Percentiles rank a stretch among this genome's conserved stretches.
These are phyloP conservation scores for Oriolus oriolus DNA, from an alignment of 2,113 vertebrate genomes.

Conservation along the genomic window DNA sequence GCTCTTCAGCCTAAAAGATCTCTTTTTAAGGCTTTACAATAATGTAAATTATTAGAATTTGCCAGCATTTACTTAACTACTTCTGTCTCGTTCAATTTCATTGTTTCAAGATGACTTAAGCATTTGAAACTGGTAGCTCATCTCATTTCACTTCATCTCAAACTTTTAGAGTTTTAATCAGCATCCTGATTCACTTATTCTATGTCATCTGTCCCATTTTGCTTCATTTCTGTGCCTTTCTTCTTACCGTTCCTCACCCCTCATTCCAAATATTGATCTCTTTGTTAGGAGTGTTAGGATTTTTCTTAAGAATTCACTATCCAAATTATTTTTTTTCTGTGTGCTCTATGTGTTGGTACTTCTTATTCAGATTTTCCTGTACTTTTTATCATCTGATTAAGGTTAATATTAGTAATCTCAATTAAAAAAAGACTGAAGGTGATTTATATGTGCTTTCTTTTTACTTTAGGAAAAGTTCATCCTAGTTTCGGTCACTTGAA, in stretches of 20 bases:
- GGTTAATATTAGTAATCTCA: neutral
- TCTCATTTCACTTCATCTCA: neutral
- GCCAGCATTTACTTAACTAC: neutral
- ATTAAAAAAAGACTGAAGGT: neutral
- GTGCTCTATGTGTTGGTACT: fast-evolving
- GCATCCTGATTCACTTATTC: neutral
- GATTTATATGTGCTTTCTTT: neutral
- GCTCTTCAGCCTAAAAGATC: neutral
- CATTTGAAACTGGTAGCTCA: neutral
- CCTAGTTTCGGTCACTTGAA: neutral
- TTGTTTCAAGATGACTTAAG: neutral
- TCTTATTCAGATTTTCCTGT: neutral
- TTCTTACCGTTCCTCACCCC: neutral
- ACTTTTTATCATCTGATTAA: neutral
- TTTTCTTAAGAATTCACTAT: neutral
- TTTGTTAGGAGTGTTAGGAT: neutral
- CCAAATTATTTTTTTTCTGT: neutral
- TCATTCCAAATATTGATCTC: neutral
- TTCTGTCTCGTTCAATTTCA: neutral
- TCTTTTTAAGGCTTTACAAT: neutral
- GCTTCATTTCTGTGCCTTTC: neutral
- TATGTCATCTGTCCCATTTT: neutral
- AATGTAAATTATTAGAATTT: neutral
- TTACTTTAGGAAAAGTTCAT: neutral
- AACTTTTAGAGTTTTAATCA: neutral